phyloP scores from a whole-genome alignment of 2,888 invertebrate genomes.

The Ennomos quercinarius region DNA sequence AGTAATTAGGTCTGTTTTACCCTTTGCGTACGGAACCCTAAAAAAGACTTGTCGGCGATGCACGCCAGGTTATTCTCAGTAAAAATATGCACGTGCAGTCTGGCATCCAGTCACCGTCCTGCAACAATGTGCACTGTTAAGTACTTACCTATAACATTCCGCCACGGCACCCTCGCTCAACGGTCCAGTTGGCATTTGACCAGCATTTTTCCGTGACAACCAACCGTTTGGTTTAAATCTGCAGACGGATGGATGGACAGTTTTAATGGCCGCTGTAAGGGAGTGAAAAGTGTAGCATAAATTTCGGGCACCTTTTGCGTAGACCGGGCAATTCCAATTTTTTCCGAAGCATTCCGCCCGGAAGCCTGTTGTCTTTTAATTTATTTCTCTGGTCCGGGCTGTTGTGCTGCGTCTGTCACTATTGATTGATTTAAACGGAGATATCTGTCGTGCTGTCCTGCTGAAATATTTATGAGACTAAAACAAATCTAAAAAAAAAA shows the following conservation, averaged over 20 bases:
- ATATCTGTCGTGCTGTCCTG: slow-evolving; percentile 8
- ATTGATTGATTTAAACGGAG: slow-evolving; percentile 35
- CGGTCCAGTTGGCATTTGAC: slow-evolving; percentile 34
- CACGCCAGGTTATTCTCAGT: too few species aligned
- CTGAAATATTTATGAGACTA: slow-evolving; percentile 9
- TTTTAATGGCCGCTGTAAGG: slow-evolving; percentile 76
- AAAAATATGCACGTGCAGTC: too few species aligned
- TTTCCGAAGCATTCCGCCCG: slow-evolving; percentile 51
- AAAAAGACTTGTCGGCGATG: too few species aligned
- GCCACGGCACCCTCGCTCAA: slow-evolving; percentile 11
- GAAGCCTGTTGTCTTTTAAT: slow-evolving; percentile 66
- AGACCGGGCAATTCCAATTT: slow-evolving; percentile 60
- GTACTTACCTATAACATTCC: slow-evolving; percentile 5
- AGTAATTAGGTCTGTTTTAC: too few species aligned
- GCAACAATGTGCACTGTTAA: too few species aligned
- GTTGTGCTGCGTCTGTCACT: slow-evolving; percentile 33
- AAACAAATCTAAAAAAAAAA: slow-evolving; percentile 5
- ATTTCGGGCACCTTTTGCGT: slow-evolving; percentile 63
- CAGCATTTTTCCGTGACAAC: slow-evolving; percentile 57
- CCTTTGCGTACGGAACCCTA: too few species aligned
- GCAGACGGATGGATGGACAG: slow-evolving; percentile 72
- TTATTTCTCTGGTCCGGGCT: slow-evolving; percentile 64
- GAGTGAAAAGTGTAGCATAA: slow-evolving; percentile 68
- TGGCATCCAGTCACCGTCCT: too few species aligned
- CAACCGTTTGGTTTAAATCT: slow-evolving; percentile 73